Evolutionary conservation across 2,113 vertebrate species (phyloP).

Genomic region (Pelecanus crispus): DNA sequence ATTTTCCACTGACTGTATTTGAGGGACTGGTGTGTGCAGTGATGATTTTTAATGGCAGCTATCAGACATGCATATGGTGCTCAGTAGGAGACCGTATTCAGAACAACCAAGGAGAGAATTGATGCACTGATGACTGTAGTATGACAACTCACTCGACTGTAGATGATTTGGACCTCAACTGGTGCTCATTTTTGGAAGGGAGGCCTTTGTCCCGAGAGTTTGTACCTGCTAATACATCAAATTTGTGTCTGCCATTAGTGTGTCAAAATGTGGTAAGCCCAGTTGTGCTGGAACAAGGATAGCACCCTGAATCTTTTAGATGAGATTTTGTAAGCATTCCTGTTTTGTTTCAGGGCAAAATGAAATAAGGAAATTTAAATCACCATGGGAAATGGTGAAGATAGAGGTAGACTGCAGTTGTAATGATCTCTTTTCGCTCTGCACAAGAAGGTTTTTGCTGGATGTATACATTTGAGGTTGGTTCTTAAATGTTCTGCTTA

Average conservation of each 20-base stretch:
- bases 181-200: background rate
- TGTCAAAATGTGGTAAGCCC: background rate
- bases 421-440: background rate
- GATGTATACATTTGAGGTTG: background rate
- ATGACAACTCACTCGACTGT: background rate
- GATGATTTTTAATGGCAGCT: constrained; percentile 65
- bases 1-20: constrained; percentile 45
- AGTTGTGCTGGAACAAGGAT: background rate
- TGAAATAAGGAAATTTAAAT: background rate
- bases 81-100: background rate
- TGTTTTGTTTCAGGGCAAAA: background rate
- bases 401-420: background rate
- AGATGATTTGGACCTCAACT: background rate
- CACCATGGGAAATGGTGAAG: background rate
- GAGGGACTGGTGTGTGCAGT: constrained; percentile 35
- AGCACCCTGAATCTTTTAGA: background rate
- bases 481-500: constrained; percentile 57
- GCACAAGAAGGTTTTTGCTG: constrained; percentile 16
- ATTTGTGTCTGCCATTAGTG: background rate
- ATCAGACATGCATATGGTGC: constrained; percentile 56
- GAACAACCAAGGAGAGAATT: constrained; percentile 37
- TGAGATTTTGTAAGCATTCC: background rate
- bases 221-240: background rate
- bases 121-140: constrained; percentile 20
- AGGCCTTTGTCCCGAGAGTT: background rate